Evolutionary conservation across 2,888 invertebrate species (phyloP), one percentile per base, ranked within the genome.

Genomic region (Acleris sparsana): DNA sequence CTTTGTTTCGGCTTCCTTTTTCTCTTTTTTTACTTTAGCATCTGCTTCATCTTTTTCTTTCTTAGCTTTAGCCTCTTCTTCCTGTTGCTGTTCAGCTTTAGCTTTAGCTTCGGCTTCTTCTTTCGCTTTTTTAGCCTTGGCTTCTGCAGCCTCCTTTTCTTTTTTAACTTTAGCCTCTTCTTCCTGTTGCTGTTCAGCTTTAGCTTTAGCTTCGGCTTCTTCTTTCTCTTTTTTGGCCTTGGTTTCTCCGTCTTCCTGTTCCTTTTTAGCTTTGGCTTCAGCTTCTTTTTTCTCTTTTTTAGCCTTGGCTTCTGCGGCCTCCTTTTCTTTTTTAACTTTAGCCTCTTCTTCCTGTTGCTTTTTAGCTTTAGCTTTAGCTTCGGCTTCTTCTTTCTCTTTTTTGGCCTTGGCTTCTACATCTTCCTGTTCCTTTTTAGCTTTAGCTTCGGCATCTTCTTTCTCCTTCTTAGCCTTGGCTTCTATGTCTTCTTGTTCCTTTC

Each of bases 401-500:
- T 56, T 18, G 29, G 9, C 29, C 43, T 20, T 67, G 13, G 29
- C 56, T 63, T 11, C 51, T 57, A 62, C 51, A 53, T 58, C 17
- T 59, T 62, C 57, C 25, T 62, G 56, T 62, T 52, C 58, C 39
- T 63, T 20, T 1, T 1, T 5, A n/a, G n/a, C 22, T 18, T 57
- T 55, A 4, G n/a, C 43, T 3, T 53, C 52, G 7, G 43, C 69
- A 60, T 72, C 69, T 44, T 79, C 70, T 39, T 71, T 68, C 48
- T 72, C 68, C 56, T 59, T 52, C 20, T 18, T 58, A 63, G 76
- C 66, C 64, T 58, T 7, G 18, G 39, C 39, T 22, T 52, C 20
- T 60, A 39, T 52, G 16, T 58, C 52, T 3, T 49, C n/a, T 4
- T 18, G 3, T 20, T 49, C 49, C 13, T 13, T 16, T n/a, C n/a